Percentiles rank a stretch among this genome's conserved stretches.
phyloP scores from a whole-genome alignment of 2,888 invertebrate species.

The Lacanobia wlatinum region DNA sequence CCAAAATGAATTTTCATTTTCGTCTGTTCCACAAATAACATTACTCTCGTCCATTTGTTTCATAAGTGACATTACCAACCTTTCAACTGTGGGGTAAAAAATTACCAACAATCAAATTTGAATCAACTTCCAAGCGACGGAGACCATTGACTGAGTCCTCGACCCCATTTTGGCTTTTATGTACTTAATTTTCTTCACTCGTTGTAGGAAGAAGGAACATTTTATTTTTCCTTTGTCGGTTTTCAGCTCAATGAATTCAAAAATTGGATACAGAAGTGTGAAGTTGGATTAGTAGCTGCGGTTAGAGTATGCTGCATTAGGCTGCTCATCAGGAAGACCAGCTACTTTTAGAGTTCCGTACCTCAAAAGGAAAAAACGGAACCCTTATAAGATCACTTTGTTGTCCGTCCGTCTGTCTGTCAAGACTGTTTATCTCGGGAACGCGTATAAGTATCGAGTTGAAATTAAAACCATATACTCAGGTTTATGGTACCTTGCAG shows the following conservation, averaged over 20 bases:
- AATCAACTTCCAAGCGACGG: slow-evolving; percentile 63
- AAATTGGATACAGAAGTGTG: slow-evolving; percentile 52
- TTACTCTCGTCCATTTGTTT: slow-evolving; percentile 34
- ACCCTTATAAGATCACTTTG: too few relatives aligned
- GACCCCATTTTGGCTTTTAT: slow-evolving; percentile 84
- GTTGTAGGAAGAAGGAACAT: slow-evolving; percentile 76
- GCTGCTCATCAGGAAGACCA: neutral
- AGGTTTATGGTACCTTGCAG: too few relatives aligned
- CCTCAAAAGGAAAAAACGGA: too few relatives aligned
- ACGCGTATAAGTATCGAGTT: too few relatives aligned
- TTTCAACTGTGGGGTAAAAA: slow-evolving; percentile 44
- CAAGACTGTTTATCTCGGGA: too few relatives aligned
- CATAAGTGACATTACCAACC: slow-evolving; percentile 25
- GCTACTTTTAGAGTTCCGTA: too few relatives aligned
- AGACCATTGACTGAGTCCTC: slow-evolving; percentile 82
- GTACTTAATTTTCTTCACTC: slow-evolving; percentile 85
- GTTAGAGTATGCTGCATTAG: slow-evolving; percentile 1
- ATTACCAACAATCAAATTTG: slow-evolving; percentile 67
- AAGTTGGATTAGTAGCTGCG: slow-evolving; percentile 6
- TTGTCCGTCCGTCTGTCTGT: too few relatives aligned
- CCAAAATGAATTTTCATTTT: slow-evolving; percentile 36
- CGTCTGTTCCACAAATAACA: slow-evolving; percentile 8
- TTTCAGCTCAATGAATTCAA: slow-evolving; percentile 77
- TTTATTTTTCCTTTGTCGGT: slow-evolving; percentile 78
- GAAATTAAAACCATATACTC: too few relatives aligned